Evolutionary conservation across 2,797 vertebrate species (phyloP), one percentile per base, ranked within the genome.

Genomic region (Danio jaintianensis): DNA sequence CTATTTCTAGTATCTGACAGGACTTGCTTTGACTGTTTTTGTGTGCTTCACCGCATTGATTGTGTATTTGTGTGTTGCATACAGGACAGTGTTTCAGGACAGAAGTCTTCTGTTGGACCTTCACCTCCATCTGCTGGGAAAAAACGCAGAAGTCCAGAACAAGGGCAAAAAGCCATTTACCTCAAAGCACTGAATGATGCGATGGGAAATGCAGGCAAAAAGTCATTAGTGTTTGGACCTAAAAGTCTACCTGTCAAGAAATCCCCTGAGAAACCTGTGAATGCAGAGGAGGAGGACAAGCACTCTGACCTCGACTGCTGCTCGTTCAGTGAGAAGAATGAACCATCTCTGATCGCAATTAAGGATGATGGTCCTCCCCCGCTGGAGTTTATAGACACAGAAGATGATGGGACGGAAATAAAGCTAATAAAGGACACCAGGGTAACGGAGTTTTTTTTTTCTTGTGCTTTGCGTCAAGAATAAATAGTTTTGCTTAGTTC

Each of bases 91-190:
- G n/a, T 40, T 71, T 47, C 52, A 70, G 38, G 8, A 59, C 20
- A 56, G 38, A 50, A 18, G 4, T 67, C 71, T 18, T n/a, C 22
- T 22, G 11, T 47, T 29, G 50, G 43, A 15, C 1, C 70, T 63
- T 36, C 81, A 8, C 61, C 84, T 50, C 79, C 82, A 0, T 80
- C 87, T 63, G 81, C 84, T 50, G 59, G 75, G 56, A 53, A 73
- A 53, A 93, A 91, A 82, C 85, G 82, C 15, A 86, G 90, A 78
- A 89, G 89, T 11, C 79, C 90, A 13, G 91, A 92, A 29, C 90
- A 92, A 42, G 92, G 84, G 43, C 91, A 85, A 7, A 92, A 90
- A 85, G 86, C 85, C 1, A 90, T 93, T 58, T 93, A 89, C 82
- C 86, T 76, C 77, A 90, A 15, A 79, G 92, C 93, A 1, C 18